phyloP scores from a whole-genome alignment of 2,888 invertebrate genomes.

The Hymenopus coronatus region DNA sequence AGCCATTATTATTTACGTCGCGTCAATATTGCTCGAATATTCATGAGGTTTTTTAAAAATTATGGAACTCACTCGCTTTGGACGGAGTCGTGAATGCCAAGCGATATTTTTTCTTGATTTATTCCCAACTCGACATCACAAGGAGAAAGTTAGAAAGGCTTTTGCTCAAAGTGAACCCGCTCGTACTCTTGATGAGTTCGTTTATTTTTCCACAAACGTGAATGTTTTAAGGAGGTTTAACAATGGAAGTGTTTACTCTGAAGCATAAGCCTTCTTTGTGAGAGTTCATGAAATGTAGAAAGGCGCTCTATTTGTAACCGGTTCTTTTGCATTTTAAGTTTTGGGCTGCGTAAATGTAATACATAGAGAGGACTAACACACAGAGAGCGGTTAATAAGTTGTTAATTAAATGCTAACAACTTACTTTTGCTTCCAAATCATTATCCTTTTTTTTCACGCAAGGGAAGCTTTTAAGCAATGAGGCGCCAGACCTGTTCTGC shows the following conservation, averaged over 20 bases:
- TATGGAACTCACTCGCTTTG: conserved; percentile 7
- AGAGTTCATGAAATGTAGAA: too few species aligned
- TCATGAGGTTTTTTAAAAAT: conserved; percentile 25
- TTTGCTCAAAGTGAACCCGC: background rate
- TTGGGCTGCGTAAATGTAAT: too few species aligned
- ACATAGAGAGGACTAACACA: too few species aligned
- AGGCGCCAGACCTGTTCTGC: too few species aligned
- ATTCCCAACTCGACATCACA: background rate
- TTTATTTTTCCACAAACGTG: background rate
- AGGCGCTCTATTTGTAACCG: too few species aligned
- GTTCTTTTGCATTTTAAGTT: too few species aligned
- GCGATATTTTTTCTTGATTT: conserved; percentile 7
- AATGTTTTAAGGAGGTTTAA: background rate
- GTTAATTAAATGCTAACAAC: too few species aligned
- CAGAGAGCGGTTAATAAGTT: too few species aligned
- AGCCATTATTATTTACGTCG: conserved; percentile 26
- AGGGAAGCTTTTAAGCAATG: too few species aligned
- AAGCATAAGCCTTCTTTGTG: background rate
- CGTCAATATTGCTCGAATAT: conserved; percentile 27
- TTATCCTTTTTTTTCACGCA: too few species aligned
- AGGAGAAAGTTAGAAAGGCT: background rate
- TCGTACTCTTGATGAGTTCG: background rate
- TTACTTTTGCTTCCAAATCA: too few species aligned
- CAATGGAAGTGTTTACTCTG: background rate
- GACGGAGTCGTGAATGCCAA: background rate